phyloP scores from a whole-genome alignment of 2,113 vertebrate genomes.

The Collichthys lucidus region DNA sequence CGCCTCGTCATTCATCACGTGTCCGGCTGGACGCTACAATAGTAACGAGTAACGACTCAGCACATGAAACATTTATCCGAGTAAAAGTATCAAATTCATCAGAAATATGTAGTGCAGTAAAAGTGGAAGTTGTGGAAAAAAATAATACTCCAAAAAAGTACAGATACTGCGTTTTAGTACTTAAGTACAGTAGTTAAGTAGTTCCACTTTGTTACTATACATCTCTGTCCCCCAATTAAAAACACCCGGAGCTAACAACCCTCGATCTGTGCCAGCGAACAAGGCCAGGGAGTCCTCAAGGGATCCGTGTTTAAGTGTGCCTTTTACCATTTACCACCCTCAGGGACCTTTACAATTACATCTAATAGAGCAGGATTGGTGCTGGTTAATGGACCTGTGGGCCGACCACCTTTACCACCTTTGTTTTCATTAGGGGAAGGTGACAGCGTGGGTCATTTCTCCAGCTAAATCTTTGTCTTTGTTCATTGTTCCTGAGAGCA shows the following conservation, averaged over 20 bases:
- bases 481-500: no score
- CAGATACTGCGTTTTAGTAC: no score
- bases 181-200: no score
- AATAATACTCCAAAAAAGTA: no score
- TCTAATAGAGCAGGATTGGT: constrained; percentile 50
- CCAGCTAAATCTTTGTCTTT: neutral
- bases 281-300: constrained; percentile 1
- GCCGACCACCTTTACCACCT: constrained; percentile 20
- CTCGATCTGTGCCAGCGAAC: constrained; percentile 27
- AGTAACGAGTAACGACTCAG: no score
- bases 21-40: no score
- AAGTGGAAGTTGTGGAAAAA: no score
- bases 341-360: constrained; percentile 51
- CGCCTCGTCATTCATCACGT: no score
- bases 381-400: constrained; percentile 59
- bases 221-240: constrained; percentile 15
- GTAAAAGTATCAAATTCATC: no score
- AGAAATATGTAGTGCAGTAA: no score
- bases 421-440: constrained; percentile 45
- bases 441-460: constrained; percentile 15
- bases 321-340: constrained; percentile 22
- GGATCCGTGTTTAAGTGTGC: constrained; percentile 22
- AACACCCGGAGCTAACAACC: constrained; percentile 11
- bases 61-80: no score
- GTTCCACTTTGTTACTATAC: no score